These are phyloP conservation scores for Troilus luridus DNA, from an alignment of 2,888 invertebrate genomes.

Conservation along the genomic window DNA sequence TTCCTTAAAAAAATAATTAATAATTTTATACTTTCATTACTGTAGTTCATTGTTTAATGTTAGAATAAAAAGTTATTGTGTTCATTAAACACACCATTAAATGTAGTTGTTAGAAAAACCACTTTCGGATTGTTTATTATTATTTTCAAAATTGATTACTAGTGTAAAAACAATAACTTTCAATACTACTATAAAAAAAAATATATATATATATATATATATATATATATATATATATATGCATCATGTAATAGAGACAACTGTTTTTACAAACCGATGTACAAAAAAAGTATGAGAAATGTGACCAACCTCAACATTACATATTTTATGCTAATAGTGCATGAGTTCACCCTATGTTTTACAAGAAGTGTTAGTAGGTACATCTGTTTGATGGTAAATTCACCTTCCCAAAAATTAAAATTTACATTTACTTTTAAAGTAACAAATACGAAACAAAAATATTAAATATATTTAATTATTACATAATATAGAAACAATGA, in stretches of 20 bases:
- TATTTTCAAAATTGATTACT: background rate
- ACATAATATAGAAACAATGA: background rate
- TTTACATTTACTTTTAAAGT: background rate
- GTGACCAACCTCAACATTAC: no score
- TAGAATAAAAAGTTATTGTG: background rate
- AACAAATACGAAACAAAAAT: background rate
- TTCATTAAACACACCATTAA: constrained; percentile 17
- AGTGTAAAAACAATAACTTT: background rate
- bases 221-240: no score
- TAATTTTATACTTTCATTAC: background rate
- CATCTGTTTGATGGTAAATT: no score
- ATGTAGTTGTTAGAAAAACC: background rate
- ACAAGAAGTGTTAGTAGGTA: no score
- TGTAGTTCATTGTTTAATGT: background rate
- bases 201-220: no score
- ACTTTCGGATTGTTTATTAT: background rate
- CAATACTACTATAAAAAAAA: background rate
- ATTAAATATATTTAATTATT: background rate
- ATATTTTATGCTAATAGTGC: no score
- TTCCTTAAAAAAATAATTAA: background rate
- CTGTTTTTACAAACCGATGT: no score
- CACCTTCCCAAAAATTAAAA: background rate
- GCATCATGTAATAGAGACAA: no score
- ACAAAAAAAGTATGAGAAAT: no score
- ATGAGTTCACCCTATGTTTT: no score